Base-by-base conservation (phyloP, 2,797 vertebrate species). In the Danio kyathit region DNA sequence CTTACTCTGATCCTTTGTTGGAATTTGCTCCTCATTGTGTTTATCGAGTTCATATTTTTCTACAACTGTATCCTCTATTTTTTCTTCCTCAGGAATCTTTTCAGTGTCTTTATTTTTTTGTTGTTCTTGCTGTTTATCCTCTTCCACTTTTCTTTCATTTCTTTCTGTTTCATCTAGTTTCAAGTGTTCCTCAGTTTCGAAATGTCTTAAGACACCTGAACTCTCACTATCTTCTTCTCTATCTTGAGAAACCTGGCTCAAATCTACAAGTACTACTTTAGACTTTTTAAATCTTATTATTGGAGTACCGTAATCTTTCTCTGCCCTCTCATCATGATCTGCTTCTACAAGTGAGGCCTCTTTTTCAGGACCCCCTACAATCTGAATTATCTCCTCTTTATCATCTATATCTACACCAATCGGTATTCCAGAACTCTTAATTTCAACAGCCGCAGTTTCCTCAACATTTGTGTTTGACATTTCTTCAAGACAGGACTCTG, bases 91-190 rank as follows among this genome's bases (percentile, higher is more conserved):
- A 1, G 0, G 72, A 5, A 11, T 38, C 6, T 61, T 43, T 63
- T 81, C 74, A 64, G 19, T 49, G 4, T 57, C 71, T 17, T 75
- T 6, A 0, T 72, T 0, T 60, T 56, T 57, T 41, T 66, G 21
- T 19, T 56, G 41, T 57, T 72, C 12, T 65, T 40, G 5, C 17
- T 43, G 63, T 9, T 16, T 11, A 40, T 40, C 5, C 4, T 19
- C 70, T 56, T 46, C 17, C 38, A 7, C 56, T 5, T 46, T 7
- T 38, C 60, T 5, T 60, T 74, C 72, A 38, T 3, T 48, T n/a
- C 29, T 11, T n/a, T 44, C 19, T 60, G 56, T 1, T 21, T 46
- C 4, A 60, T 1, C 4, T 1, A n/a, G 5, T 74, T 54, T 6
- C 19, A 59, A 51, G 21, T 77, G 6, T 44, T 66, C 43, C 21